Conservation (phyloP, 2,797 vertebrate species). For the Delichon dasypus region DNA sequence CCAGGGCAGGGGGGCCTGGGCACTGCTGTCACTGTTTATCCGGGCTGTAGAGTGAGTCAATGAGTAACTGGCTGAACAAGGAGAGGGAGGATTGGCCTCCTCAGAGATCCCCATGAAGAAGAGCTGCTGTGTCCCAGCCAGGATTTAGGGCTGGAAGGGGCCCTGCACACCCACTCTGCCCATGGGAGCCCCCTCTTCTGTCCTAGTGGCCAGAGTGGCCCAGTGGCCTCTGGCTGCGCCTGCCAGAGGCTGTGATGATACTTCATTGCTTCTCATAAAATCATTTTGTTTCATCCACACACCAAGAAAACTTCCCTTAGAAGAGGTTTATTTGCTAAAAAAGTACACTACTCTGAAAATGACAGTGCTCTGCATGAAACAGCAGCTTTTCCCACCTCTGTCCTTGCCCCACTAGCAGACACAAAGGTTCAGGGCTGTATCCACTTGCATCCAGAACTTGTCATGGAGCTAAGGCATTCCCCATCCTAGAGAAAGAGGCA, state of each 20-base stretch:
- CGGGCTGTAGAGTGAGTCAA: not conserved
- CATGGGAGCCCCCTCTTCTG: not conserved
- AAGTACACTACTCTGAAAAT: not conserved
- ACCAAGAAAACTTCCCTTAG: not conserved
- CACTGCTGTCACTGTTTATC: not conserved
- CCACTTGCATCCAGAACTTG: not conserved
- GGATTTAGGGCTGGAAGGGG: not conserved
- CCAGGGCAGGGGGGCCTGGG: not conserved
- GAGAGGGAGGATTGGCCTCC: not conserved
- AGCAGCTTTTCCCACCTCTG: not conserved
- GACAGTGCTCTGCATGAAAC: not conserved
- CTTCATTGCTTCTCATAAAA: not conserved
- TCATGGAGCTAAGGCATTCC: not conserved
- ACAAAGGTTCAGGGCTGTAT: not conserved
- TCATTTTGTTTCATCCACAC: fast-evolving
- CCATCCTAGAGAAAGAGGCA: not conserved
- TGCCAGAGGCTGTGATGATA: not conserved
- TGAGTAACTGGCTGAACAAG: not conserved
- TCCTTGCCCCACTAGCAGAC: not conserved
- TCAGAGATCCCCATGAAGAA: not conserved
- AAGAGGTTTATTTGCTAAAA: not conserved
- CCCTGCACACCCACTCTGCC: not conserved
- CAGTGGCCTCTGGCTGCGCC: not conserved
- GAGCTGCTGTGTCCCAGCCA: not conserved
- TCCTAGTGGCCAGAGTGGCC: not conserved